phyloP scores from a whole-genome alignment of 1,140 invertebrate genomes.

The Zaprionus capensis region DNA sequence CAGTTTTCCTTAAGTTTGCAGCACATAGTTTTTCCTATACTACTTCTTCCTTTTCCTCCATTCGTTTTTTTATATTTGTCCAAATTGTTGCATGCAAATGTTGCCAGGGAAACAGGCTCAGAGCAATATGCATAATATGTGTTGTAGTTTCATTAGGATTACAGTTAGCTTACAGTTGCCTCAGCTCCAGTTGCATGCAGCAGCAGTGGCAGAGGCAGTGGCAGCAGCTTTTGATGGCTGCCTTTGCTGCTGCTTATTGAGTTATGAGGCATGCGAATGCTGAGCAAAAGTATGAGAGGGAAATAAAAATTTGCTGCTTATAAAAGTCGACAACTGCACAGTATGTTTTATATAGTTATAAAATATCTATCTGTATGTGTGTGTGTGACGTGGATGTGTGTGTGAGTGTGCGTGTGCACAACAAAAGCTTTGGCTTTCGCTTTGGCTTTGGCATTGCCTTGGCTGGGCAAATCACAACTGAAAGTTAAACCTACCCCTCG shows the following conservation, averaged over 20 bases:
- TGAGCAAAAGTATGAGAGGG: constrained; percentile 59
- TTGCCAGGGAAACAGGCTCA: constrained; percentile 28
- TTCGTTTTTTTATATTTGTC: constrained; percentile 45
- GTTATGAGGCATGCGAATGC: constrained; percentile 81
- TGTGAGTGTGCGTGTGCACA: constrained; percentile 56
- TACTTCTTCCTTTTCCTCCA: constrained; percentile 11
- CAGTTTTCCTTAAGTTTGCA: constrained; percentile 46
- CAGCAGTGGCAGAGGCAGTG: constrained; percentile 14
- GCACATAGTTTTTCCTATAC: constrained; percentile 26
- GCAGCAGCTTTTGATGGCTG: constrained; percentile 32
- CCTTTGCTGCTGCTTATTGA: constrained; percentile 71
- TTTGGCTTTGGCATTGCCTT: constrained; percentile 53
- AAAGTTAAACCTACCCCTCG: constrained; percentile 52
- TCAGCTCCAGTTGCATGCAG: constrained; percentile 11
- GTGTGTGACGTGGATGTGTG: constrained; percentile 29
- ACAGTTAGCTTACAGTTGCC: constrained; percentile 74
- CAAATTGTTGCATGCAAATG: constrained; percentile 83
- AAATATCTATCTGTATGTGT: constrained; percentile 41
- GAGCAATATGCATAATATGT: constrained; percentile 53
- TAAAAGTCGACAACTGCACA: constrained; percentile 72
- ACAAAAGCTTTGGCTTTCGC: constrained; percentile 76
- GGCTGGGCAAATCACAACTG: constrained; percentile 67
- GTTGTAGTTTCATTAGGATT: constrained; percentile 83
- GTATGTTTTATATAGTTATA: constrained; percentile 38
- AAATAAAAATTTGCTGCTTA: constrained; percentile 81